Evolutionary conservation across 2,888 invertebrate genomes (phyloP).

Genomic region (Sphaeridia pumilis): DNA sequence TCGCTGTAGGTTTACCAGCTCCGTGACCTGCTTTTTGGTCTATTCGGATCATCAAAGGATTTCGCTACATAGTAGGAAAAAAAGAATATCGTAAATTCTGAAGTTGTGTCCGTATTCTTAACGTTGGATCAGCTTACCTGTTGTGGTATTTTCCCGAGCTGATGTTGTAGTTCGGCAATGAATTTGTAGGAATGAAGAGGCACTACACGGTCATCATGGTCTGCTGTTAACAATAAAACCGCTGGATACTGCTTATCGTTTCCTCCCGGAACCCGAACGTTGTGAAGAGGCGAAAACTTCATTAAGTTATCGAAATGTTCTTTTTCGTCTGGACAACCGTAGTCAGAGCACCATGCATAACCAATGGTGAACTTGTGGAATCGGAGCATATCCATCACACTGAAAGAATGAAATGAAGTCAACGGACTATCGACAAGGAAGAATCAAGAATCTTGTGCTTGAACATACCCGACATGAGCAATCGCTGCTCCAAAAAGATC

Average conservation of each 20-base stretch:
- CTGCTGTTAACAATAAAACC: constrained; percentile 82
- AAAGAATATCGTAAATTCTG: constrained; percentile 6
- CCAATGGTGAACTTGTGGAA: constrained; percentile 98
- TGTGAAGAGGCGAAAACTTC: constrained; percentile 89
- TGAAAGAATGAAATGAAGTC: constrained; percentile 40
- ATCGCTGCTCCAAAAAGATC: constrained; percentile 87
- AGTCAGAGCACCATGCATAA: constrained; percentile 92
- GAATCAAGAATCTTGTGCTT: neutral
- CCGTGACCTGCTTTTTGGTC: constrained; percentile 97
- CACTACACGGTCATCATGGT: constrained; percentile 97
- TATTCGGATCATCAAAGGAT: constrained; percentile 76
- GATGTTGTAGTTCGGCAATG: constrained; percentile 77
- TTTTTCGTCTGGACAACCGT: constrained; percentile 75
- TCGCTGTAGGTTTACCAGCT: constrained; percentile 87
- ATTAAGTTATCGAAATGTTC: constrained; percentile 74
- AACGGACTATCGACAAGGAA: neutral
- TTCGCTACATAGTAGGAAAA: constrained; percentile 45
- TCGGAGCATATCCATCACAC: constrained; percentile 92
- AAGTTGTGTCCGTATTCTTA: neutral
- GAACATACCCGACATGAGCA: constrained; percentile 78
- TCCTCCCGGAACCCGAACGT: constrained; percentile 55
- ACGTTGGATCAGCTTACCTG: constrained; percentile 42
- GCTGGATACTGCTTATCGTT: constrained; percentile 66
- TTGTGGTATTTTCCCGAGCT: constrained; percentile 48
- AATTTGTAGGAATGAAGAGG: constrained; percentile 94